Conservation (phyloP, 2,113 vertebrate species). For the Galemys pyrenaicus region DNA sequence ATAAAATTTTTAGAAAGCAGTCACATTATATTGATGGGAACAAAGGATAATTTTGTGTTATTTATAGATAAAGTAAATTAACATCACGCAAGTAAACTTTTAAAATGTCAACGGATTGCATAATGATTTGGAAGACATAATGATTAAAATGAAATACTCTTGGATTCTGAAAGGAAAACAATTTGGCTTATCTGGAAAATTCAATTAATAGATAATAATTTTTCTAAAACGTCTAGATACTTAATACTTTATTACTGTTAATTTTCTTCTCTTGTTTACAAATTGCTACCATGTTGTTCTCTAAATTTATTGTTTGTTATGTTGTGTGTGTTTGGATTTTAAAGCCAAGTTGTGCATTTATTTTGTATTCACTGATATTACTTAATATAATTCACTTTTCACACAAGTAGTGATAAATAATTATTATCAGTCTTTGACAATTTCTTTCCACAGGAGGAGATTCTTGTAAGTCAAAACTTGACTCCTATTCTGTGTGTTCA, state of each 20-base stretch:
- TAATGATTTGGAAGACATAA: not conserved
- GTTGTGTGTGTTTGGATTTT: not conserved
- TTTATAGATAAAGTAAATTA: not conserved
- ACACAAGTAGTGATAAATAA: not conserved
- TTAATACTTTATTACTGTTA: conserved; percentile 35
- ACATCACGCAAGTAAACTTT: not conserved
- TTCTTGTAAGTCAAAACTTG: conserved; percentile 24
- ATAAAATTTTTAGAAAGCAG: not conserved
- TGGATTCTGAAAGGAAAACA: not conserved
- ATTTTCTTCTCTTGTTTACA: conserved; percentile 13
- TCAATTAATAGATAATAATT: not conserved
- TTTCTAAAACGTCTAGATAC: conserved; percentile 17
- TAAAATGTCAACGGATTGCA: not conserved
- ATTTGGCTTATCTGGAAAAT: not conserved
- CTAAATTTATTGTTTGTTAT: not conserved
- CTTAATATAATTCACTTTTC: not conserved
- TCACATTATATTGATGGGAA: not conserved
- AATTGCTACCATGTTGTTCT: not conserved
- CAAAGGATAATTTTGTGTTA: conserved; percentile 18
- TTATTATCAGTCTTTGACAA: not conserved
- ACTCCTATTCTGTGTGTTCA: not conserved
- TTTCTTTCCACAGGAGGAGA: not conserved
- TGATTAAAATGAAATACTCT: conserved; percentile 1
- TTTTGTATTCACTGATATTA: not conserved
- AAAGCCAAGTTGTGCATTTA: not conserved